Evolutionary conservation across 2,113 vertebrate genomes (phyloP).

Genomic region (Labrus mixtus): DNA sequence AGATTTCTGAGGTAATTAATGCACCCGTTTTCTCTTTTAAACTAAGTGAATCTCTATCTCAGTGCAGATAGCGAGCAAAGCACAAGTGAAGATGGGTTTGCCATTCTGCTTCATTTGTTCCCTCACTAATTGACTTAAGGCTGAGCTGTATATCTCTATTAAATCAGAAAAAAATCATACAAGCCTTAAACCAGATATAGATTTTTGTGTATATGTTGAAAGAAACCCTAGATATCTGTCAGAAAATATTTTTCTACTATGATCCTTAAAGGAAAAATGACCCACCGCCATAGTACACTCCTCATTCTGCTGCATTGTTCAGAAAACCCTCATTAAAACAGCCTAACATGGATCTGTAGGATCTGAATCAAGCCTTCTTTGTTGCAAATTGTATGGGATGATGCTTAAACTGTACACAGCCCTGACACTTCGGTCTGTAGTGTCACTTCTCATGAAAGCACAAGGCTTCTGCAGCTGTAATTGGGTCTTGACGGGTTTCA

Average conservation of each 20-base stretch:
- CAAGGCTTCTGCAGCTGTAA: constrained; percentile 62
- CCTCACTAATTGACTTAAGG: constrained; percentile 45
- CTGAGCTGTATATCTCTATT: constrained; percentile 41
- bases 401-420: constrained; percentile 41
- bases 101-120: constrained; percentile 66
- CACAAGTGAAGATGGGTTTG: constrained; percentile 58
- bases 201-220: constrained; percentile 43
- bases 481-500: constrained; percentile 73
- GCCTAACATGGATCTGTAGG: constrained; percentile 36
- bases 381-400: constrained; percentile 45
- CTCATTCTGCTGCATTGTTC: constrained; percentile 60
- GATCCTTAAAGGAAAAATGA: constrained; percentile 32
- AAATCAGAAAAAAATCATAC: constrained; percentile 42
- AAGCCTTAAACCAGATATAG: constrained; percentile 10
- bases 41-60: constrained; percentile 70
- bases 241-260: constrained; percentile 31
- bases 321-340: constrained; percentile 62
- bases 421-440: constrained; percentile 56
- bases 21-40: constrained; percentile 56
- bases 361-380: constrained; percentile 31
- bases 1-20: constrained; percentile 80
- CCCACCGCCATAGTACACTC: constrained; percentile 47
- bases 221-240: constrained; percentile 36
- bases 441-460: constrained; percentile 65
- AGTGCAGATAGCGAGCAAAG: constrained; percentile 61